Base-by-base conservation (phyloP, 2,797 vertebrate genomes). In the Danio albolineatus region DNA sequence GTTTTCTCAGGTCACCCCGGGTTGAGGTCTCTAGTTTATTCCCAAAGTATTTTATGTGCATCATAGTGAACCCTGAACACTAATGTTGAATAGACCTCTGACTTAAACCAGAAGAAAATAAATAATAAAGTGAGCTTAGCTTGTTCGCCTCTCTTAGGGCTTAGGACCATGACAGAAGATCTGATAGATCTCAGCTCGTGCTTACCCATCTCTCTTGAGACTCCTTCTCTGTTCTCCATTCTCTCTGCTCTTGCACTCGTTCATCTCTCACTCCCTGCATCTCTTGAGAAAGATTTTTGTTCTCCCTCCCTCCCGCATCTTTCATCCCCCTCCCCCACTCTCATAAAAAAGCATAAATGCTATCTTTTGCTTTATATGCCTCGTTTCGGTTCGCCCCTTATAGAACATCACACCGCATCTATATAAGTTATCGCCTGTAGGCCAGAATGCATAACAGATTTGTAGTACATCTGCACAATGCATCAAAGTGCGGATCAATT, bases 331-430 rank as follows among this genome's bases (percentile, higher is more conserved):
- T 60, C 66, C 46, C 41, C 41, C 70, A 78, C 57, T 17, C 13
- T 51, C 44, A 17, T 51, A 44, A 69, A 60, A 75, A 79, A 83
- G 73, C 70, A 85, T 88, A 79, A 87, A 88, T 87, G 81, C 83
- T 87, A 87, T 78, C 65, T 79, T 81, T 48, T 79, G 86, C 44
- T 19, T 21, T 62, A 10, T 53, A 43, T 43, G 53, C 4, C 9
- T 76, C 54, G 17, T 44, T 76, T 76, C 38, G 43, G 19, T 16
- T 70, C 49, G 6, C 56, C 6, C 1, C 19, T 48, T 61, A 10
- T 38, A 9, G 38, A 69, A 19, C n/a, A 41, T 72, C 44, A 17
- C 17, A 12, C 1, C 54, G 49, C 38, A 73, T 71, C 7, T 53
- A 41, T 61, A 43, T 39, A 60, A 21, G 10, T 9, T 59, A 38